Evolutionary conservation across 1,140 invertebrate genomes (phyloP).

Genomic region (Conus ventricosus): DNA sequence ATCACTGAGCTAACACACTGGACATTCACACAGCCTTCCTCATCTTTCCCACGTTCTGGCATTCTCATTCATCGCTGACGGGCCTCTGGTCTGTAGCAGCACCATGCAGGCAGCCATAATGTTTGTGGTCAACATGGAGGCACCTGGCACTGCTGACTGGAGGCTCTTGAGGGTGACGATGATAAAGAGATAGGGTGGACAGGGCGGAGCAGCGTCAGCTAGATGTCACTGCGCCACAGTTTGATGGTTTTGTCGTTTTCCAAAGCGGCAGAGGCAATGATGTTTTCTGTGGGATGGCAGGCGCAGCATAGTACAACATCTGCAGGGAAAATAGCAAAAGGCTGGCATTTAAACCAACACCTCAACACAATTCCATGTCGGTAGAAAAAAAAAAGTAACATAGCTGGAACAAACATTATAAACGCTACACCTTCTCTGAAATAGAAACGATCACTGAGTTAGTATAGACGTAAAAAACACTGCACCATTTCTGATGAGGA

Average conservation of each 20-base stretch:
- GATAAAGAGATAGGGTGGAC: background rate
- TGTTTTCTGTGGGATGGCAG: slow-evolving; percentile 99
- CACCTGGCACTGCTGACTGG: background rate
- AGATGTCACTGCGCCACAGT: slow-evolving; percentile 98
- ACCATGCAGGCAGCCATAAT: background rate
- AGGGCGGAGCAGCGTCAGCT: slow-evolving; percentile 18
- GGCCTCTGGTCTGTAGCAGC: background rate
- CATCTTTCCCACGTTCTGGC: too few relatives aligned
- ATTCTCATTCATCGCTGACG: too few relatives aligned
- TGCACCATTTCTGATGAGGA: too few relatives aligned
- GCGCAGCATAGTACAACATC: slow-evolving; percentile 98
- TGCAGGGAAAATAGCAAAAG: slow-evolving; percentile 71
- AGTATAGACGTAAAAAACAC: too few relatives aligned
- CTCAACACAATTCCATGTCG: background rate
- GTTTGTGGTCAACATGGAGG: too few relatives aligned
- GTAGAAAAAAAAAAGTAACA: background rate
- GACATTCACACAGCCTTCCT: too few relatives aligned
- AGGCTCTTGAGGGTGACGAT: background rate
- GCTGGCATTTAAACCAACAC: background rate
- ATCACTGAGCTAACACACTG: too few relatives aligned
- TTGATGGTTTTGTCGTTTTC: slow-evolving; percentile 99
- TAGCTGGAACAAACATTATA: background rate
- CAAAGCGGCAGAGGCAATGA: slow-evolving; percentile 98
- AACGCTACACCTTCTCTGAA: background rate
- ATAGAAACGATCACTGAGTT: too few relatives aligned